These are phyloP conservation scores for Perccottus glenii DNA, from an alignment of 2,113 vertebrate genomes.

Conservation along the genomic window DNA sequence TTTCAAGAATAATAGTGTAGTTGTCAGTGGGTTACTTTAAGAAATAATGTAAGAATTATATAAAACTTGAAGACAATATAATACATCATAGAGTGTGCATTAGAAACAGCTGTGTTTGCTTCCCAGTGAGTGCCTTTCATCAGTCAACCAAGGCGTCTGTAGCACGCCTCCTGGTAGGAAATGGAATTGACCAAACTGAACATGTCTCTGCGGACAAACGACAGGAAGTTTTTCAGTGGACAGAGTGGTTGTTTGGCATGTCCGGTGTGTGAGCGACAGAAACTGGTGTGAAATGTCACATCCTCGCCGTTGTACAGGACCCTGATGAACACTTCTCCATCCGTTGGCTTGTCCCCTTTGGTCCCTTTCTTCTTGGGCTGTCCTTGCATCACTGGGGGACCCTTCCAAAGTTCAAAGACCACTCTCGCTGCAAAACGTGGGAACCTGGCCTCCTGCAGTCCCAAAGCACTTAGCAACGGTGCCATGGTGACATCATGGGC, in stretches of 20 bases:
- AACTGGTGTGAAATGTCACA: slow-evolving; percentile 91
- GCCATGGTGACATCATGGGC: slow-evolving; percentile 95
- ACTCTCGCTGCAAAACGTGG: slow-evolving; percentile 94
- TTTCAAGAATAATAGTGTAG: background rate
- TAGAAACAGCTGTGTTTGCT: background rate
- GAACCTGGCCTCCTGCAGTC: slow-evolving; percentile 88
- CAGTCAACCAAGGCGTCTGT: slow-evolving; percentile 44
- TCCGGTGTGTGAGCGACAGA: slow-evolving; percentile 85
- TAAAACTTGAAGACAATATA: slow-evolving; percentile 21
- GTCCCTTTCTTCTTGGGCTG: slow-evolving; percentile 31
- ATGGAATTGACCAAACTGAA: slow-evolving; percentile 86
- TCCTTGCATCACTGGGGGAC: slow-evolving; percentile 50
- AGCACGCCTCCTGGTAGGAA: slow-evolving; percentile 91
- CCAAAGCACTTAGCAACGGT: slow-evolving; percentile 92
- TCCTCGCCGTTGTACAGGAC: slow-evolving; percentile 94
- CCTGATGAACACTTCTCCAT: slow-evolving; percentile 82
- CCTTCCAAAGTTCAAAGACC: slow-evolving; percentile 94
- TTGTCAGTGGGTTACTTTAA: slow-evolving; percentile 6
- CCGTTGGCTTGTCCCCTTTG: slow-evolving; percentile 43
- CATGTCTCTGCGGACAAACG: slow-evolving; percentile 90
- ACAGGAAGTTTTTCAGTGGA: slow-evolving; percentile 89
- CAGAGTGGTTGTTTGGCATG: slow-evolving; percentile 85
- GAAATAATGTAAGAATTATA: slow-evolving; percentile 4
- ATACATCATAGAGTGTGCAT: slow-evolving; percentile 1
- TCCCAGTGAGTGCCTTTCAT: background rate